Evolutionary conservation across 2,113 vertebrate genomes (phyloP).

Genomic region (Microtus montanus): DNA sequence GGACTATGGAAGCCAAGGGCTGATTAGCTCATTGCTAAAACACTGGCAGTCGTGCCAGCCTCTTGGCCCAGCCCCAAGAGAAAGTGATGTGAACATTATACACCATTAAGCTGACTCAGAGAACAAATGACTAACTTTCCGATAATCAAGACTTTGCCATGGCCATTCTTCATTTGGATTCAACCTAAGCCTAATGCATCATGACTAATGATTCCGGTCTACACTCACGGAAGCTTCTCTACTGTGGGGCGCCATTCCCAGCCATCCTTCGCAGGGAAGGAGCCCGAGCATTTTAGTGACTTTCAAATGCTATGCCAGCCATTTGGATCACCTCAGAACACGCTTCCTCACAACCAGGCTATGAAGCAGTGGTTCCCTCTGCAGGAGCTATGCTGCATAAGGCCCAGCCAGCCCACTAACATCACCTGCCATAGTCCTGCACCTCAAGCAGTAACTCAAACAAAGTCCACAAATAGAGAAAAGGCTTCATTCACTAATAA

Average conservation of each 20-base stretch:
- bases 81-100: constrained; percentile 68
- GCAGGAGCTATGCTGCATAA: constrained; percentile 64
- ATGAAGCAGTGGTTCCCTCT: constrained; percentile 66
- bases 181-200: constrained; percentile 48
- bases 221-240: background rate
- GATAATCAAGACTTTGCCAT: constrained; percentile 62
- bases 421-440: constrained; percentile 37
- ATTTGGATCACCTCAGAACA: constrained; percentile 49
- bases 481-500: constrained; percentile 19
- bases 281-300: background rate
- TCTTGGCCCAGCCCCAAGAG: constrained; percentile 68
- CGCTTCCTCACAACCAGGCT: constrained; percentile 20
- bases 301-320: constrained; percentile 11
- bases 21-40: constrained; percentile 71
- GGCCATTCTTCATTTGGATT: constrained; percentile 58
- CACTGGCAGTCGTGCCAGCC: constrained; percentile 57
- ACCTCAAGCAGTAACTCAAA: constrained; percentile 14
- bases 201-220: background rate
- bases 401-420: constrained; percentile 52
- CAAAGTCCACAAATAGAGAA: constrained; percentile 5
- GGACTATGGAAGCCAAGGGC: constrained; percentile 45
- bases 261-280: background rate
- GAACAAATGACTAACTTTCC: constrained; percentile 78
- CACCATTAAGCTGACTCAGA: constrained; percentile 78
- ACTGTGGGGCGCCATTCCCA: background rate